Base-by-base conservation (phyloP, 1,140 invertebrate genomes). In the Pemphigus obesinymphae region DNA sequence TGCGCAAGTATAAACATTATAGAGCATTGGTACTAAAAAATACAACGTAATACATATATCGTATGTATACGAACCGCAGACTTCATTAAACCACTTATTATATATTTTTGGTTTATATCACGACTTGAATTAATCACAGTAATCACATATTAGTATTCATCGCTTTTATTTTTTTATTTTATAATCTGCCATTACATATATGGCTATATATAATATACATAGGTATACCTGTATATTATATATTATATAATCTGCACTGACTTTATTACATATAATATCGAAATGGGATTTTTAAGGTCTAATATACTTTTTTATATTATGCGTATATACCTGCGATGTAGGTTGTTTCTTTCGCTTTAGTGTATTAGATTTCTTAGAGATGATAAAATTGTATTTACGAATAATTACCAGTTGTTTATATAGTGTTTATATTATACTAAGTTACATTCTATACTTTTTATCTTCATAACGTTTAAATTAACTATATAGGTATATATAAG, bases 61-160 rank as follows among this genome's bases (percentile, higher is more conserved):
- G 8, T 40, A 68, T 70, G 43, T 40, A 68, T n/a, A 43, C 23
- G 34, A 68, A 23, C n/a, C 37, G 37, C n/a, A 43, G 11, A 70
- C 66, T 23, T 68, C 11, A 68, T 43, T 37, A 43, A 23, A 70
- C 66, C 13, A 26, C 37, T 70, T 70, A 70, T 70, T 70, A 70
- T n/a, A n/a, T n/a, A n/a, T 70, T 70, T 43, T 70, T 2, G 66
- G 66, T 70, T 70, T 70, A 45, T 68, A 70, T 70, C n/a, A 13
- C 43, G 23, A 23, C 11, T 70, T 43, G n/a, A 23, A 26, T 23
- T 26, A 43, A 43, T 70, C n/a, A 43, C 13, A 70, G 37, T 70
- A 70, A 70, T 70, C 37, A 26, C 23, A n/a, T 40, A 68, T 40
- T 68, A 68, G 31, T 68, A 43, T 70, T 70, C 37, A 70, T 43